phyloP scores from a whole-genome alignment of 1,140 invertebrate genomes.

The Brachionus calyciflorus region DNA sequence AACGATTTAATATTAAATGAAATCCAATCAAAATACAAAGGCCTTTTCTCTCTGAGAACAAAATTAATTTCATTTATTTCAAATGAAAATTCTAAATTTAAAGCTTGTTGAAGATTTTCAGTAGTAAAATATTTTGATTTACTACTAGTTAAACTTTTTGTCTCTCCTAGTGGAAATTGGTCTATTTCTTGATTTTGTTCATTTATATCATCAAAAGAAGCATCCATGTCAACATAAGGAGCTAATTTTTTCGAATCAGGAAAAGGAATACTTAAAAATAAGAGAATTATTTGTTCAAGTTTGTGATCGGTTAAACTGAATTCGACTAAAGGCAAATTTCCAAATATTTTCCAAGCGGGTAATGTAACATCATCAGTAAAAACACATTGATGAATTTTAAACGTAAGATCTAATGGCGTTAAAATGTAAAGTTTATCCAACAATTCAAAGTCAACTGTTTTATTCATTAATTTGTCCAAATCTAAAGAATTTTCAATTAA shows the following conservation, averaged over 20 bases:
- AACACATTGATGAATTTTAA: conserved; percentile 43
- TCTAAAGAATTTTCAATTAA: background rate
- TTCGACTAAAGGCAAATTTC: conserved; percentile 33
- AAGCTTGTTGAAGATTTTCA: conserved; percentile 34
- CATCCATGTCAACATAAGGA: background rate
- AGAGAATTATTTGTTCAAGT: background rate
- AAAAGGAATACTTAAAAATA: conserved; percentile 40
- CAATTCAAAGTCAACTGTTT: background rate
- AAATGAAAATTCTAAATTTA: conserved; percentile 38
- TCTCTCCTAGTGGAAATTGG: background rate
- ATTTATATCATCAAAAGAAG: background rate
- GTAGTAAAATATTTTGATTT: background rate
- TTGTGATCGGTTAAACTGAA: conserved; percentile 11
- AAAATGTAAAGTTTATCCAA: background rate
- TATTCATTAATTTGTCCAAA: background rate
- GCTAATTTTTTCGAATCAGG: conserved; percentile 9
- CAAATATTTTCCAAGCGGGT: conserved; percentile 25
- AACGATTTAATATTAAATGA: conserved; percentile 41
- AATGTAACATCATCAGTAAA: conserved; percentile 10
- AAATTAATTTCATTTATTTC: conserved; percentile 41
- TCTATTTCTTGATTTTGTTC: background rate
- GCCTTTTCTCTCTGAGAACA: conserved; percentile 3
- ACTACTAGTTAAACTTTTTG: background rate
- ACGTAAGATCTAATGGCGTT: background rate
- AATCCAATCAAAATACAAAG: conserved; percentile 20